Conservation (phyloP, 2,113 vertebrate genomes). For the Zootoca vivipara region DNA sequence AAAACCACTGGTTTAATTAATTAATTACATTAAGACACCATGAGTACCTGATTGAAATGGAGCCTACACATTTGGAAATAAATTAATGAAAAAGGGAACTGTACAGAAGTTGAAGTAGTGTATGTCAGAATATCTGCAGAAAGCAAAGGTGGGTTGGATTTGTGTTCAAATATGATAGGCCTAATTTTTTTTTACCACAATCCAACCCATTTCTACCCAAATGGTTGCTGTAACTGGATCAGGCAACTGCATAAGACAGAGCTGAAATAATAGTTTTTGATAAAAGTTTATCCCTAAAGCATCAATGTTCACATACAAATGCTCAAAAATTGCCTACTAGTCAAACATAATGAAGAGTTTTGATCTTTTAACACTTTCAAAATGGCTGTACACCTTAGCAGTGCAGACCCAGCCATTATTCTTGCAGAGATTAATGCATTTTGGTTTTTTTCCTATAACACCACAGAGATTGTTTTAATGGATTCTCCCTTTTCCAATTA, state of each 20-base stretch:
- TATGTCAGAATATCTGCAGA: neutral
- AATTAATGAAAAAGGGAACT: neutral
- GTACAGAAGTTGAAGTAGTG: neutral
- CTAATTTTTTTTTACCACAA: neutral
- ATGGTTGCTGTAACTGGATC: neutral
- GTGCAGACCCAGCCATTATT: neutral
- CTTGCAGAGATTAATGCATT: neutral
- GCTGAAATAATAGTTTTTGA: neutral
- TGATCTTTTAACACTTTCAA: neutral
- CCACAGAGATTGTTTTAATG: neutral
- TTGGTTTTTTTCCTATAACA: neutral
- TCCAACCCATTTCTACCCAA: neutral
- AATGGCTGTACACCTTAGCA: neutral
- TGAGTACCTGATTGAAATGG: neutral
- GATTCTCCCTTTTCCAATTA: neutral
- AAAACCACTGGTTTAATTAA: too few species aligned
- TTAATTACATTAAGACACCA: neutral
- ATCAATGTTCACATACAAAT: neutral
- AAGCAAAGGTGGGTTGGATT: neutral
- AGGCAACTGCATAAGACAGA: neutral
- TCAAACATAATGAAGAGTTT: too few species aligned
- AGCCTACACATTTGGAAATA: neutral
- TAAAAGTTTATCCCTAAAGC: neutral
- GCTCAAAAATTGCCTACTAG: neutral
- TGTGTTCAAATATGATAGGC: neutral